These are phyloP conservation scores for Danio albolineatus DNA, from an alignment of 2,797 vertebrate genomes.

Conservation along the genomic window DNA sequence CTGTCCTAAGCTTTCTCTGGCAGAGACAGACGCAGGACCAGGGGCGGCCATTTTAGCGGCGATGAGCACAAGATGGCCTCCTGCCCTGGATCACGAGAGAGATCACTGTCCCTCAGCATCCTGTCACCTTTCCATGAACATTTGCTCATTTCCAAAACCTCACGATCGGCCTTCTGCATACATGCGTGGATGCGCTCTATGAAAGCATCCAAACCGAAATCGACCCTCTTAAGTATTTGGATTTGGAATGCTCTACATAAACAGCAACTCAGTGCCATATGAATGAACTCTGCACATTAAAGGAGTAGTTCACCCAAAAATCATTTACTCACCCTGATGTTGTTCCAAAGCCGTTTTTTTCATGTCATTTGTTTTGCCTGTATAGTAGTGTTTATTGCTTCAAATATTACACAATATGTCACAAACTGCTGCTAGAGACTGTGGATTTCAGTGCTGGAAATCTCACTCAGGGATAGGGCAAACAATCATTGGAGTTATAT, in stretches of 20 bases:
- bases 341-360: too few species aligned
- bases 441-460: too few species aligned
- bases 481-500: too few species aligned
- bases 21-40: not conserved
- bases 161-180: not conserved
- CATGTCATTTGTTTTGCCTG: too few species aligned
- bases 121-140: not conserved
- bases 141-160: not conserved
- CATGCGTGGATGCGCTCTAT: not conserved
- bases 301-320: not conserved
- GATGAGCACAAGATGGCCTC: conserved; percentile 28
- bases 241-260: not conserved
- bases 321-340: not conserved
- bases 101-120: conserved; percentile 5
- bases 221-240: not conserved
- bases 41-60: conserved; percentile 16
- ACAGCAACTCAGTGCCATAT: not conserved
- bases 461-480: too few species aligned
- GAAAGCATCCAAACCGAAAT: not conserved
- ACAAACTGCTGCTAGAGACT: too few species aligned
- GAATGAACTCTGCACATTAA: not conserved
- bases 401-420: too few species aligned
- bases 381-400: too few species aligned
- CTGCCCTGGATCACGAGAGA: conserved; percentile 20
- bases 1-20: not conserved